Base-by-base conservation (phyloP, 2,113 vertebrate genomes). In the Nansenia antarctica region DNA sequence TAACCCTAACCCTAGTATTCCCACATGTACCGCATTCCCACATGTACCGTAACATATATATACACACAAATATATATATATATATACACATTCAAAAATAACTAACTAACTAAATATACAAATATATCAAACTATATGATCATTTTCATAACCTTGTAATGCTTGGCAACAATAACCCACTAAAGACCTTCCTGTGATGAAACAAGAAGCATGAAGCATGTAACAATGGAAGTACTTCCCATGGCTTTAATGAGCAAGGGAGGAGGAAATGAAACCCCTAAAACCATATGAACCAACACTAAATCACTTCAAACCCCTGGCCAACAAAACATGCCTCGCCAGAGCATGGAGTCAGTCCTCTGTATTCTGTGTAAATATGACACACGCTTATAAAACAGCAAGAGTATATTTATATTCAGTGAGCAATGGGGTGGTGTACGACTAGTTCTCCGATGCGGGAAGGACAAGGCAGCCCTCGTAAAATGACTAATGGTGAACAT, bases 381-480 rank as follows among this genome's bases (percentile, higher is more conserved):
- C 65, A 67, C 67, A 81, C 1, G 9, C 6, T 34, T 62, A 55
- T 67, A 65, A 69, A 47, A 62, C 37, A 32, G 32, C n/a, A 77
- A 31, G 61, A 30, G 61, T 18, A 34, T 14, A 27, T 55, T 6
- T 5, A 29, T 14, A 55, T 24, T 24, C 39, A 42, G 12, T 42
- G 26, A 18, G 12, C 29, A 58, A 8, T 18, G 27, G 15, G 3
- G 7, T 31, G 29, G 27, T 5, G n/a, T 3, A 5, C 24, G 29
- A 45, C 53, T 58, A 31, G 52, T 30, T 62, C 66, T 27, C 2
- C 5, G 39, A 39, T 9, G 6, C 31, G 47, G 27, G 20, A 61
- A 9, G 24, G 34, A 63, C 29, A 7, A 22, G 15, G 22, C 47
- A 15, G 34, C 37, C n/a, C n/a, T 31, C 37, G 20, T 61, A 34